Base-by-base conservation (phyloP, 2,888 invertebrate genomes). In the Aspidiotus rigidus region DNA sequence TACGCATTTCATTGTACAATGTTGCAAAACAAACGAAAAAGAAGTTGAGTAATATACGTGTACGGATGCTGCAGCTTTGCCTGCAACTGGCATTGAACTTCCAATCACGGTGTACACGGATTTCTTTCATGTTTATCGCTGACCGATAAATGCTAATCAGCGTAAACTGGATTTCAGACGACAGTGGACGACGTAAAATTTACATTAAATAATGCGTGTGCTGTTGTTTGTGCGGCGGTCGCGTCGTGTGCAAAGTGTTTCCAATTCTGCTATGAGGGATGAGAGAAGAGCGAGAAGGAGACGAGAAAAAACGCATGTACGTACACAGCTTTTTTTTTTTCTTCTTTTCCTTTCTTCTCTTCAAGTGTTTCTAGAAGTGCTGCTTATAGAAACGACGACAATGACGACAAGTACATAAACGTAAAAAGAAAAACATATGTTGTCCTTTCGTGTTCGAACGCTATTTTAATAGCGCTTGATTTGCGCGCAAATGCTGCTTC, bases 81-180 rank as follows among this genome's bases (percentile, higher is more conserved):
- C 10, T 11, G 11, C 2, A 49, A 49, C 49, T 49, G 49, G n/a
- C 49, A n/a, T 13, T 13, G 49, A 49, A 49, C 49, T n/a, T 11
- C 49, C 28, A 28, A 28, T 11, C n/a, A 49, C 49, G 49, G 49
- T n/a, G 6, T 49, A 49, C 49, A 11, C 49, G n/a, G 11, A 49
- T 49, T 49, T 49, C n/a, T 11, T 49, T 49, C 49, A 49, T 13
- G 28, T n/a, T 49, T 49, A 49, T 49, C 49, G 49, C 11, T n/a
- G 49, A n/a, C 66, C 56, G 67, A 60, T 67, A 59, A 59, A 67
- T 67, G 67, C 49, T 56, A 67, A 67, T 67, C 60, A 55, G 59
- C 59, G 49, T 57, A 59, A 67, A 67, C 67, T 67, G 67, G 67
- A 67, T 67, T 28, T 67, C 57, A 60, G 67, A 67, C 55, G 64